These are phyloP conservation scores for Sinocyclocheilus rhinocerous DNA, from an alignment of 2,113 vertebrate species.

Conservation along the genomic window DNA sequence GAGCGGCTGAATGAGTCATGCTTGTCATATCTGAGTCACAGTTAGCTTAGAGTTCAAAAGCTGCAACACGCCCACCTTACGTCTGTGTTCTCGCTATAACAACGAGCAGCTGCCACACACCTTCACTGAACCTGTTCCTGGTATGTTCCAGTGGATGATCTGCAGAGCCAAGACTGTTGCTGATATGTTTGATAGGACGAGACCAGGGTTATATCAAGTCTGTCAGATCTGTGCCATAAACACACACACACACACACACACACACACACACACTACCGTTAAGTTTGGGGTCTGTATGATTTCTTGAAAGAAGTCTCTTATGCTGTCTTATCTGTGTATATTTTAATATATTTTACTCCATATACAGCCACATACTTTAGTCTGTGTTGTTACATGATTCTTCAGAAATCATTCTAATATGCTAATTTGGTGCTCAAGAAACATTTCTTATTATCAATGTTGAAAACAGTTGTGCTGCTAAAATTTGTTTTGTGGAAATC, in stretches of 20 bases:
- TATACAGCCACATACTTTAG: neutral
- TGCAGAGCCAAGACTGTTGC: neutral
- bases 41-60: conserved; percentile 17
- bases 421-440: neutral
- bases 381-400: neutral
- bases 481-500: neutral
- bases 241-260: neutral
- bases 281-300: neutral
- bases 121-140: neutral
- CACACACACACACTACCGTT: neutral
- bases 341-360: neutral
- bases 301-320: neutral
- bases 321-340: neutral
- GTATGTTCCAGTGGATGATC: neutral
- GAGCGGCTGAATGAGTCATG: neutral
- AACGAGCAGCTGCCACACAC: neutral
- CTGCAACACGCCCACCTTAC: neutral
- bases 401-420: neutral
- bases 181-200: neutral
- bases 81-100: neutral
- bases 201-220: neutral
- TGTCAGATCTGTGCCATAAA: neutral
- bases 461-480: neutral
- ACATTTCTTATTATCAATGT: neutral
- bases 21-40: conserved; percentile 20